Evolutionary conservation across 2,113 vertebrate species (phyloP).

Genomic region (Gracilinanus agilis): DNA sequence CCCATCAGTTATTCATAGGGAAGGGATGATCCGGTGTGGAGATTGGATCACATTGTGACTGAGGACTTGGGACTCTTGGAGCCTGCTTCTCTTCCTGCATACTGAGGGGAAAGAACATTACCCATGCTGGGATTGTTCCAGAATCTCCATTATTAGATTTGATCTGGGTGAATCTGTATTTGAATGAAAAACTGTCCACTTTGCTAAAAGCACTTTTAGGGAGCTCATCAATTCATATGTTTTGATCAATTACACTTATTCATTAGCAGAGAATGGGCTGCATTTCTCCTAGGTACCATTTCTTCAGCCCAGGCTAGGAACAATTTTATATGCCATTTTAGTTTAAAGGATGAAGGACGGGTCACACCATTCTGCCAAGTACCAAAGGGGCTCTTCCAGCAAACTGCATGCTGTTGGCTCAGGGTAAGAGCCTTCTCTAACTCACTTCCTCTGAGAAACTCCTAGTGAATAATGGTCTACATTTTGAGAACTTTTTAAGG

Average conservation of each 20-base stretch:
- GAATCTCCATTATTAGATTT: conserved; percentile 77
- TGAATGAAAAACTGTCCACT: conserved; percentile 76
- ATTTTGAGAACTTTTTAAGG: not conserved
- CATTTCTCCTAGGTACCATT: conserved; percentile 64
- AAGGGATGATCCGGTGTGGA: conserved; percentile 1
- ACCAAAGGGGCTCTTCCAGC: conserved; percentile 37
- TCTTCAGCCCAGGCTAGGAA: conserved; percentile 50
- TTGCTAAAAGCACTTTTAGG: conserved; percentile 79
- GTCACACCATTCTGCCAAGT: conserved; percentile 50
- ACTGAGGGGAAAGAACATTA: conserved; percentile 21
- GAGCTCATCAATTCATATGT: conserved; percentile 69
- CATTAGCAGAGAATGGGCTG: conserved; percentile 72
- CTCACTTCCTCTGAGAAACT: not conserved
- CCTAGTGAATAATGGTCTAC: not conserved
- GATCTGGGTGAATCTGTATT: conserved; percentile 71
- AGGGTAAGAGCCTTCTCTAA: conserved; percentile 49
- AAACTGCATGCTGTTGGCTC: conserved; percentile 26
- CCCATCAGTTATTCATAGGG: not conserved
- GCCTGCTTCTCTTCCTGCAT: conserved; percentile 24
- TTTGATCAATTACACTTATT: conserved; percentile 78
- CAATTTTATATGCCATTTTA: conserved; percentile 65
- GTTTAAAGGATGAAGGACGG: conserved; percentile 58
- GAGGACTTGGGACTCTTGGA: conserved; percentile 46
- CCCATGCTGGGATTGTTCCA: conserved; percentile 74
- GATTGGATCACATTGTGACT: conserved; percentile 16